Conservation (phyloP, 2,888 invertebrate species). For the Drosophila basisetae region DNA sequence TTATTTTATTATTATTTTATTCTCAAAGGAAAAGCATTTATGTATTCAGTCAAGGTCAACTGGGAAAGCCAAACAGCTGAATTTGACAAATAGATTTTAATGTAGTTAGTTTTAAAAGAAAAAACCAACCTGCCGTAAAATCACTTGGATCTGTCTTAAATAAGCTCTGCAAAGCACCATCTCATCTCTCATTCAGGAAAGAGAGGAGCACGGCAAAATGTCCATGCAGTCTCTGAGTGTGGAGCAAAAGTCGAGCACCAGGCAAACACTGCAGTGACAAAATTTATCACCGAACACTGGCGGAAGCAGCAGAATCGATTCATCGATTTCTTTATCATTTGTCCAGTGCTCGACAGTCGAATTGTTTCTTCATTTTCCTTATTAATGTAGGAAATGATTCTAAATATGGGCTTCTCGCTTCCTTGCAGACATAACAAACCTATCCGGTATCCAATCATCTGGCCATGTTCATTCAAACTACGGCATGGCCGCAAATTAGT, state of each 20-base stretch:
- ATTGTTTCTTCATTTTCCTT: background rate
- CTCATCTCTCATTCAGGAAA: background rate
- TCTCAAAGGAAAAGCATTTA: background rate
- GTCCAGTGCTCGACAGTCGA: background rate
- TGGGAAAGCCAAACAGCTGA: background rate
- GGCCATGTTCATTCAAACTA: background rate
- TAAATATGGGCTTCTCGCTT: background rate
- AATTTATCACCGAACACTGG: background rate
- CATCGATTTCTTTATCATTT: background rate
- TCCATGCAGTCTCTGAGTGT: background rate
- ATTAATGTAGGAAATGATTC: background rate
- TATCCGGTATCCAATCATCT: background rate
- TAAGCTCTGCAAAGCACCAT: background rate
- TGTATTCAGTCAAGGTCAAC: background rate
- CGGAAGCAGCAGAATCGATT: background rate
- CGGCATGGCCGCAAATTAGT: too few relatives aligned
- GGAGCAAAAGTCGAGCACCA: background rate
- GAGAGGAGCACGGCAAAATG: background rate
- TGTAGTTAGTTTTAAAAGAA: accelerated
- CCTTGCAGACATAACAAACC: background rate
- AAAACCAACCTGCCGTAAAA: background rate
- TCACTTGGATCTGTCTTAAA: background rate
- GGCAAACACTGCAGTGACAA: background rate
- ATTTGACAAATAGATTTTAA: background rate
- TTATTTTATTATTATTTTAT: background rate